Evolutionary conservation across 1,140 invertebrate genomes (phyloP), one percentile per base, ranked within the genome.

Genomic region (Drosophila repletoides): DNA sequence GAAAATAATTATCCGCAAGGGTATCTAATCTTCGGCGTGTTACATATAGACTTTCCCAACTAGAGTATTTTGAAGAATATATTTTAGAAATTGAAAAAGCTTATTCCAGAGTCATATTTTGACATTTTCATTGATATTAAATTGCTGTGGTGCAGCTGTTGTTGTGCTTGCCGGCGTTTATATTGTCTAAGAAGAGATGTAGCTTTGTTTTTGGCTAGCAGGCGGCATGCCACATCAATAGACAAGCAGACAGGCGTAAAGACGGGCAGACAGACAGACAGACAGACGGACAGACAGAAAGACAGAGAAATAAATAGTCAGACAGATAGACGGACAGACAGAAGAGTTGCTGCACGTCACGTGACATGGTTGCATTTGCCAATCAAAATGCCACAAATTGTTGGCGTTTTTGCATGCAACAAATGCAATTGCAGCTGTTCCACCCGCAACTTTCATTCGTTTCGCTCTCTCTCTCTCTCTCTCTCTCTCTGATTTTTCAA

Each of bases 341-440:
- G n/a, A n/a, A n/a, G 40, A 60, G 31, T 36, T 40, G 59, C 34
- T 31, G 60, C 51, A 17, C 55, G 51, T 67, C 59, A 55, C 77
- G 70, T 84, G 76, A 81, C 76, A 80, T 58, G 60, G 46, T 65
- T 64, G 61, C 61, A 81, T 75, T 80, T 79, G 77, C 79, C 77
- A 83, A 83, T 83, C 80, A 83, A 84, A 83, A 83, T 83, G 74
- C 77, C 77, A 74, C 79, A 83, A 83, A 83, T 84, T 69, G 72
- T 75, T 72, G 45, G 22, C 5, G 26, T 10, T 19, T 14, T 43
- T 60, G 55, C 38, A 38, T 22, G 12, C n/a, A 22, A 14, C 33
- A 29, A 5, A 31, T 14, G 10, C 12, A 51, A 17, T 70, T 52
- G 33, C 14, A 75, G 67, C 49, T 34, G n/a, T 58, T 49, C 31